Percentiles rank a stretch among this genome's conserved stretches.
phyloP scores from a whole-genome alignment of 2,797 vertebrate genomes.

The Kryptolebias ocellatus region DNA sequence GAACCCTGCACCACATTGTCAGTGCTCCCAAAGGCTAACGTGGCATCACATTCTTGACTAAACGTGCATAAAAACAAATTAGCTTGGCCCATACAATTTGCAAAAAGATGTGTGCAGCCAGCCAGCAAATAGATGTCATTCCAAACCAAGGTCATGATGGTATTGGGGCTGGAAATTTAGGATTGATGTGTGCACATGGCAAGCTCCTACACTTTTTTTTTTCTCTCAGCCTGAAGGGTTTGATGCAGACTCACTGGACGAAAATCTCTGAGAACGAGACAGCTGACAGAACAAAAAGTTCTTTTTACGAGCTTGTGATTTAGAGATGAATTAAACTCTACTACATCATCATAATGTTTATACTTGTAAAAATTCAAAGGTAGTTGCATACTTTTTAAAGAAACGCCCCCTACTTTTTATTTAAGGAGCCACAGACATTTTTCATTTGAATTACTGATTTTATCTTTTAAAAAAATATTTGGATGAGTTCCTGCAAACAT shows the following conservation, averaged over 20 bases:
- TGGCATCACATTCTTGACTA: conserved; percentile 83
- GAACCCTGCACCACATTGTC: conserved; percentile 66
- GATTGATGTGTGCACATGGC: conserved; percentile 82
- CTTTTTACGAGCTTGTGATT: conserved; percentile 46
- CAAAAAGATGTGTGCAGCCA: conserved; percentile 86
- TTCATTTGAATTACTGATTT: conserved; percentile 10
- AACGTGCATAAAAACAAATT: conserved; percentile 89
- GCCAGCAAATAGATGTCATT: conserved; percentile 87
- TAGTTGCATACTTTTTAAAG: not conserved
- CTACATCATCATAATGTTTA: conserved; percentile 21
- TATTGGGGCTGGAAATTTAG: conserved; percentile 80
- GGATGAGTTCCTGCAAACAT: conserved; percentile 8
- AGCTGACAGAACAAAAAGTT: conserved; percentile 36
- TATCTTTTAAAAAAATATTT: conserved; percentile 10
- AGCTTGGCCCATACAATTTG: conserved; percentile 84
- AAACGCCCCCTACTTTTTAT: too few species aligned
- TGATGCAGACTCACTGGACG: conserved; percentile 63
- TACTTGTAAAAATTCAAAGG: conserved; percentile 15
- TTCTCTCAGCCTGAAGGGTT: conserved; percentile 64
- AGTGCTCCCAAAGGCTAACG: conserved; percentile 76
- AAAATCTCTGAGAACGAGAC: conserved; percentile 45
- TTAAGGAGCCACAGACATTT: conserved; percentile 1
- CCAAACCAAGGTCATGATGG: conserved; percentile 83
- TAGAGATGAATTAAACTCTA: conserved; percentile 46
- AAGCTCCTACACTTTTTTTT: conserved; percentile 71